Conservation (phyloP, 2,888 invertebrate species). For the Tenthredo livida region DNA sequence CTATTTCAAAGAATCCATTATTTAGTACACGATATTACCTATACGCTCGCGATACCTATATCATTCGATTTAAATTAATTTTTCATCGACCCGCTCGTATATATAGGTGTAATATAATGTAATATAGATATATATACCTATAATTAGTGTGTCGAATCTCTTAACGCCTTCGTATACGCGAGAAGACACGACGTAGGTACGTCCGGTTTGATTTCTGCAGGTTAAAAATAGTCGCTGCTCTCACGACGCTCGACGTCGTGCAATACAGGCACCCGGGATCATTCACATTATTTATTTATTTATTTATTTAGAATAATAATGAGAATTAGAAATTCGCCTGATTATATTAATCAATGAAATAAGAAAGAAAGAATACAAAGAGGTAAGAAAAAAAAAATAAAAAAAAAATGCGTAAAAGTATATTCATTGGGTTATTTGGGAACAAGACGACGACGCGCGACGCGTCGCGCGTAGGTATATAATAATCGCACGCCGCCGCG, state of each 20-base stretch:
- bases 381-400: too few relatives aligned
- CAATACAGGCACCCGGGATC: too few relatives aligned
- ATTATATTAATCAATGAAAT: not conserved
- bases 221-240: conserved; percentile 22
- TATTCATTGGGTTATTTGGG: too few relatives aligned
- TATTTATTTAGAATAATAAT: not conserved
- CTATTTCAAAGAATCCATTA: too few relatives aligned
- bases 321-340: too few relatives aligned
- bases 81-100: too few relatives aligned
- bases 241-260: not conserved
- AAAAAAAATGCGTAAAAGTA: too few relatives aligned
- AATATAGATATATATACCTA: not conserved
- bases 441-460: not conserved
- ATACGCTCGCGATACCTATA: too few relatives aligned
- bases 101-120: too few relatives aligned
- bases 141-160: conserved; percentile 39
- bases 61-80: too few relatives aligned
- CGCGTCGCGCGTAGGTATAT: not conserved
- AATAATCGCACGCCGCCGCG: not conserved
- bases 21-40: too few relatives aligned
- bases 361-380: not conserved
- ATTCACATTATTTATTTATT: not conserved
- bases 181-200: not conserved
- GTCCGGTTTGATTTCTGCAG: not conserved
- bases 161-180: too few relatives aligned